These are phyloP conservation scores for Pseudachorutes palmiensis DNA, from an alignment of 1,140 invertebrate genomes.

Conservation along the genomic window DNA sequence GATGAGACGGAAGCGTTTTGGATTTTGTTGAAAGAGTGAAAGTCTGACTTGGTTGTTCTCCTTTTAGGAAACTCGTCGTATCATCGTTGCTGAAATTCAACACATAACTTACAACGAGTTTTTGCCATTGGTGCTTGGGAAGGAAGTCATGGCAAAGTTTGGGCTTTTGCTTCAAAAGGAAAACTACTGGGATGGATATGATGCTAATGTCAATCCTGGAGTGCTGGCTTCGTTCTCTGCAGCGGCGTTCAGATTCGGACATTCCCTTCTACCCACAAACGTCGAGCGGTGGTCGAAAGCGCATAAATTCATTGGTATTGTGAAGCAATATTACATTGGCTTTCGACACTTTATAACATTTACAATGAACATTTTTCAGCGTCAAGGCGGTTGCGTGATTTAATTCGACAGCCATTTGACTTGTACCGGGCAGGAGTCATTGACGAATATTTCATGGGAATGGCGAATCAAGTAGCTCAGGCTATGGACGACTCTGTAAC, in stretches of 20 bases:
- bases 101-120: slow-evolving; percentile 93
- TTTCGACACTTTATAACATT: background rate
- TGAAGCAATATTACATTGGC: background rate
- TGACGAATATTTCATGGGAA: slow-evolving; percentile 48
- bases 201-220: slow-evolving; percentile 45
- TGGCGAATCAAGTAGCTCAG: slow-evolving; percentile 49
- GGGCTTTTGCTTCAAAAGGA: slow-evolving; percentile 73
- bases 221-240: slow-evolving; percentile 44
- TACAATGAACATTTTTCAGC: slow-evolving; percentile 42
- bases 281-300: slow-evolving; percentile 48
- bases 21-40: no score
- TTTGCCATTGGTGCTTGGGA: slow-evolving; percentile 82
- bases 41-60: slow-evolving; percentile 2
- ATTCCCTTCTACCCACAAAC: slow-evolving; percentile 48
- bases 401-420: slow-evolving; percentile 47
- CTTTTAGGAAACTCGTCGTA: slow-evolving; percentile 70
- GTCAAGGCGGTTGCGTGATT: slow-evolving; percentile 45
- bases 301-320: slow-evolving; percentile 47
- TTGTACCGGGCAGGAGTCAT: slow-evolving; percentile 48
- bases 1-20: no score
- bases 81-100: slow-evolving; percentile 82
- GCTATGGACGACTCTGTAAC: slow-evolving; percentile 49
- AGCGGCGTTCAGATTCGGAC: slow-evolving; percentile 49
- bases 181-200: slow-evolving; percentile 53
- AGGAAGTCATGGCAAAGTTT: slow-evolving; percentile 87